Evolutionary conservation across 2,113 vertebrate species (phyloP), one percentile per base, ranked within the genome.

Genomic region (Sinosuthora webbiana): DNA sequence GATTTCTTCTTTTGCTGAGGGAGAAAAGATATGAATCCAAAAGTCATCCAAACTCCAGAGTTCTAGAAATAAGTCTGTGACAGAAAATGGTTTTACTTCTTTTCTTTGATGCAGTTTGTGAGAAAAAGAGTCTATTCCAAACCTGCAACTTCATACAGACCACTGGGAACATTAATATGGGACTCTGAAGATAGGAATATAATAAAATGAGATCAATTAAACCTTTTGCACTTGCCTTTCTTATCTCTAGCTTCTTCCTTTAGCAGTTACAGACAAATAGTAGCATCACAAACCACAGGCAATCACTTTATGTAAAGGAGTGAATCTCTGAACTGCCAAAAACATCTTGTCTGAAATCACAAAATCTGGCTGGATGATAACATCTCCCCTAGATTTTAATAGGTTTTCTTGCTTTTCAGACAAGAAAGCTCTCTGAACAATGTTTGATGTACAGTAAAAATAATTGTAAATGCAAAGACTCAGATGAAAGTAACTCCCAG

Each of bases 401-500:
- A 63, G 21, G 47, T 53, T 89, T 85, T 47, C 33, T 79, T 92
- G 50, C 11, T 73, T 89, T 87, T 90, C 70, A 88, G 70, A 57
- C 42, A 90, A 83, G 71, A 86, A 93, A 90, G 30, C 56, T 71
- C n/a, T 41, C 65, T 60, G 75, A 88, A 49, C 39, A 60, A 20
- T 83, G 17, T 86, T 85, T 91, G 93, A 90, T 85, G 24, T 67
- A 67, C 50, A 52, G 70, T 89, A 83, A 93, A 93, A 87, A 56
- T 95, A 96, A 95, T 93, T 93, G 77, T 33, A 79, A 91, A 93
- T 42, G 31, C 88, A 88, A 71, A 56, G 31, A 57, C 63, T 92
- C 85, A 85, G 90, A 87, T 83, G 69, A 88, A 95, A 94, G 35
- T 42, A 63, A 93, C 35, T 74, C 88, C 35, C 71, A 71, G 56